These are phyloP conservation scores for Cosmopolites sordidus DNA, from an alignment of 2,888 invertebrate species.

Conservation along the genomic window DNA sequence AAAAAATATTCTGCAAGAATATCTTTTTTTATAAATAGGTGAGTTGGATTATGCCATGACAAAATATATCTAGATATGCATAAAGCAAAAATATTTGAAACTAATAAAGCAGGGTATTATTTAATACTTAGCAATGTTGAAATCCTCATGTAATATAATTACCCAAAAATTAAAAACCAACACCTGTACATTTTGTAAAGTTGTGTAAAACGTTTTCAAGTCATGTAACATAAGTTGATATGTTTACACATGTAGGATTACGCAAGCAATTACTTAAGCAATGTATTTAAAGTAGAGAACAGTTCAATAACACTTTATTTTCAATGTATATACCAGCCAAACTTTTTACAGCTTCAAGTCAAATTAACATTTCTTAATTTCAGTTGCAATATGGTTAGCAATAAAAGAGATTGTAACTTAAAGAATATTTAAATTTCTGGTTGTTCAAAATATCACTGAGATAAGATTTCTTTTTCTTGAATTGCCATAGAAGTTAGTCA, in stretches of 20 bases:
- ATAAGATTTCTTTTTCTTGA: too few species aligned
- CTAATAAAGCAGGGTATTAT: not conserved
- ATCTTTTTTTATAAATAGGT: too few species aligned
- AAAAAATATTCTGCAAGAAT: too few species aligned
- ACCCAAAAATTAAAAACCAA: too few species aligned
- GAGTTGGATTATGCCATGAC: too few species aligned
- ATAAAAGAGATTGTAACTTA: not conserved
- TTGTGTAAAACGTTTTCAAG: not conserved
- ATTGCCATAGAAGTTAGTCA: too few species aligned
- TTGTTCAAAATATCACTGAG: too few species aligned
- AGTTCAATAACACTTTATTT: not conserved
- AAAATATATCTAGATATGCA: not conserved
- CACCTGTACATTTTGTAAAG: not conserved
- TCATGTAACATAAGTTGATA: not conserved
- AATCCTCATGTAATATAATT: too few species aligned
- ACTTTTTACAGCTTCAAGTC: not conserved
- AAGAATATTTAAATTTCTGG: not conserved
- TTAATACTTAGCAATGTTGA: not conserved
- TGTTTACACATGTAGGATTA: not conserved
- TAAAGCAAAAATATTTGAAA: not conserved
- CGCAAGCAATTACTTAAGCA: constrained; percentile 23
- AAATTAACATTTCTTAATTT: not conserved
- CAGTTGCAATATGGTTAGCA: not conserved
- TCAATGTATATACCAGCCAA: not conserved
- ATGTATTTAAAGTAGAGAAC: constrained; percentile 13